A percentile compares a stretch with the other conserved stretches of the same genome.
Conservation (phyloP, 2,888 invertebrate genomes). For the Ctenicera cuprea region DNA sequence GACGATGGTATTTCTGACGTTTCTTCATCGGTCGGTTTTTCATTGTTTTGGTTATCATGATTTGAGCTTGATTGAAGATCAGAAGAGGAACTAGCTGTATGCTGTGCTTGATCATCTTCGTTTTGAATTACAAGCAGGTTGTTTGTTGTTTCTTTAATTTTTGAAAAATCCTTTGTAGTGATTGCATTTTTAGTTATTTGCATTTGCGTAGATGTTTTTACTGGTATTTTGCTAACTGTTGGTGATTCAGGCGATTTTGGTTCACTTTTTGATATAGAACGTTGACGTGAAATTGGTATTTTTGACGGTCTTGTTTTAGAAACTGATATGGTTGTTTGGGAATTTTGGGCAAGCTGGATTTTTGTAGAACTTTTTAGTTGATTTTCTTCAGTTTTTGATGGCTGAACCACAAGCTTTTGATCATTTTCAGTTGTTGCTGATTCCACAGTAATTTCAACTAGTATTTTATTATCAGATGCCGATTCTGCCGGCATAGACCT, state of each 20-base stretch:
- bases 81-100: background rate
- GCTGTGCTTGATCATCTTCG: background rate
- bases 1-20: constrained; percentile 22
- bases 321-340: constrained; percentile 61
- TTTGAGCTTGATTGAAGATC: background rate
- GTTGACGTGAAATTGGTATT: constrained; percentile 68
- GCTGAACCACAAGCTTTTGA: background rate
- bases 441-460: background rate
- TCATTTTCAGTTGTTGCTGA: background rate
- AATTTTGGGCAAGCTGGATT: constrained; percentile 66
- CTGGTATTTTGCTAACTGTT: constrained; percentile 65
- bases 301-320: constrained; percentile 64
- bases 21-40: constrained; percentile 13
- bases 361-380: constrained; percentile 63
- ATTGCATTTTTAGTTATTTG: background rate
- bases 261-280: constrained; percentile 63
- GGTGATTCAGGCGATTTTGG: constrained; percentile 59
- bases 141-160: background rate
- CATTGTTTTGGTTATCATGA: background rate
- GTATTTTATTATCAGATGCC: background rate
- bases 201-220: constrained; percentile 54
- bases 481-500: background rate
- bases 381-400: constrained; percentile 20
- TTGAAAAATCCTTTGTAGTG: background rate
- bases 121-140: background rate